phyloP scores from a whole-genome alignment of 1,140 invertebrate genomes.

The Rhyzopertha dominica region DNA sequence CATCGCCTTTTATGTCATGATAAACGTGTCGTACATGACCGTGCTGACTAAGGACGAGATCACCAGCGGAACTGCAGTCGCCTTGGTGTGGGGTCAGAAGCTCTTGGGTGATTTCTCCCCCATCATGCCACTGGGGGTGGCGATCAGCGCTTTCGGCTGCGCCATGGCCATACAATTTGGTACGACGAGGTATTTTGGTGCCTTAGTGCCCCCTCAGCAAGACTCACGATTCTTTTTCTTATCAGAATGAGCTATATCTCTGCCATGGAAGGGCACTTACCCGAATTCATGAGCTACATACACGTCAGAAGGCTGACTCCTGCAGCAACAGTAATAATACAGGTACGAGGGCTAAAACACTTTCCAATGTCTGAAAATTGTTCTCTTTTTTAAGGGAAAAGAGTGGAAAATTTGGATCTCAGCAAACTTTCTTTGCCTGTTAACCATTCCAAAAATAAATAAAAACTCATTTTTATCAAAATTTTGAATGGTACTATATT shows the following conservation, averaged over 20 bases:
- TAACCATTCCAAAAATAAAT: too few species aligned
- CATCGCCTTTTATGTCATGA: slow-evolving; percentile 80
- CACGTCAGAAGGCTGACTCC: slow-evolving; percentile 76
- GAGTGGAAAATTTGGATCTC: too few species aligned
- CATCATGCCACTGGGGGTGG: slow-evolving; percentile 67
- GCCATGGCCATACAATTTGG: slow-evolving; percentile 71
- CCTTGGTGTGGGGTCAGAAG: slow-evolving; percentile 66
- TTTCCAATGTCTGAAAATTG: too few species aligned
- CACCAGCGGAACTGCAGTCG: slow-evolving; percentile 74
- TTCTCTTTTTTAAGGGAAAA: too few species aligned
- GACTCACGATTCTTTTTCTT: too few species aligned
- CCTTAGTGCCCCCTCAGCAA: too few species aligned
- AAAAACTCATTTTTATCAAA: too few species aligned
- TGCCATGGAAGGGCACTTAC: slow-evolving; percentile 81
- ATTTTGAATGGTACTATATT: too few species aligned
- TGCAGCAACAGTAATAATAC: slow-evolving; percentile 74
- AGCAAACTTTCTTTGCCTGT: too few species aligned
- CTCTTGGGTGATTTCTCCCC: slow-evolving; percentile 57
- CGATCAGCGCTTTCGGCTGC: slow-evolving; percentile 69
- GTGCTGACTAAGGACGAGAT: slow-evolving; percentile 78
- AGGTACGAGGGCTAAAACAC: too few species aligned
- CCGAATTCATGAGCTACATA: slow-evolving; percentile 79
- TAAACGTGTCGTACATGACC: slow-evolving; percentile 91
- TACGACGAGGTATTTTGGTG: slow-evolving; percentile 64
- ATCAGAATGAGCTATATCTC: slow-evolving; percentile 87